These are phyloP conservation scores for Anastrepha ludens DNA, from an alignment of 1,140 invertebrate species.

Conservation along the genomic window DNA sequence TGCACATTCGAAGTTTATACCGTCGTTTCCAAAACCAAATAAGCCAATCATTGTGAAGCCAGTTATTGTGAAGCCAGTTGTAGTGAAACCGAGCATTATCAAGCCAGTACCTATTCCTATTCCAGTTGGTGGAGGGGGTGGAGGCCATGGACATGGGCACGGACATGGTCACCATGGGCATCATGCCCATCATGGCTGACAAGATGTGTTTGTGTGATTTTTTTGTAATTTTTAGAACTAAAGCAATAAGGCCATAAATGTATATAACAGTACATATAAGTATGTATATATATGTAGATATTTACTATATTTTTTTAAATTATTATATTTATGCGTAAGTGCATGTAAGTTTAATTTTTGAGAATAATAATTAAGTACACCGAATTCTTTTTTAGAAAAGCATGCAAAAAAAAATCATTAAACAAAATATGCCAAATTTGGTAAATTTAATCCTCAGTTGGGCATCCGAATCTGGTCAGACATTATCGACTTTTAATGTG, in stretches of 20 bases:
- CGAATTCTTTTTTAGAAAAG: no score
- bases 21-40: neutral
- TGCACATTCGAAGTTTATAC: neutral
- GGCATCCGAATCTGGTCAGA: no score
- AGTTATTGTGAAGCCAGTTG: neutral
- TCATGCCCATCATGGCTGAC: neutral
- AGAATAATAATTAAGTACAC: no score
- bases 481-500: no score
- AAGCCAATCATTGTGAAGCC: neutral
- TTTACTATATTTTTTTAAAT: no score
- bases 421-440: no score
- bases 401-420: no score
- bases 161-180: conserved; percentile 1
- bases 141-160: neutral
- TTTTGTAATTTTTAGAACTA: neutral
- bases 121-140: neutral
- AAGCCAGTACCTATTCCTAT: neutral
- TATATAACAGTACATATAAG: neutral
- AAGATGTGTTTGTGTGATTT: neutral
- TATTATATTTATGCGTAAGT: no score
- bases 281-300: neutral
- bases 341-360: no score
- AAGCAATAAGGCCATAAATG: no score
- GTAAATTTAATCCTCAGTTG: no score
- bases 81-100: conserved; percentile 15